Percentiles rank a stretch among this genome's conserved stretches.
phyloP scores from a whole-genome alignment of 2,888 invertebrate species.

The Cantharis nigra region DNA sequence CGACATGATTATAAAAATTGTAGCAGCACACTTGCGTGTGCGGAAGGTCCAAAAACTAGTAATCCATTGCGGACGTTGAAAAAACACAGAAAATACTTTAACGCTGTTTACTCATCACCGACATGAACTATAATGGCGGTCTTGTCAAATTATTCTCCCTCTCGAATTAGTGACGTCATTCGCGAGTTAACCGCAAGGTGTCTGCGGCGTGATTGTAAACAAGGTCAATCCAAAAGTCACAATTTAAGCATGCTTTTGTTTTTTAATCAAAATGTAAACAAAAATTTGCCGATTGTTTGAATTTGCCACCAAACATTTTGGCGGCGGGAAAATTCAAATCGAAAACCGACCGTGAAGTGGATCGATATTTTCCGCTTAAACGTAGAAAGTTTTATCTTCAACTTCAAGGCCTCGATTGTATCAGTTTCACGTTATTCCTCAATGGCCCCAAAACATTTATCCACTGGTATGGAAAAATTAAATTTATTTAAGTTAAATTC shows the following conservation, averaged over 20 bases:
- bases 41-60: conserved; percentile 69
- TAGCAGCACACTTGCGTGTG: conserved; percentile 76
- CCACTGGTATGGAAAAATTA: conserved; percentile 28
- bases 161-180: not conserved
- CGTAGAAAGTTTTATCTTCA: not conserved
- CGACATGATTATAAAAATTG: conserved; percentile 65
- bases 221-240: not conserved
- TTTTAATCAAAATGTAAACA: not conserved
- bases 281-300: not conserved
- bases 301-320: not conserved
- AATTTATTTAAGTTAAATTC: not conserved
- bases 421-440: not conserved
- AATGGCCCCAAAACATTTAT: conserved; percentile 38
- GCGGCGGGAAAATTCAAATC: not conserved
- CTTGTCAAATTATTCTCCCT: not conserved
- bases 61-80: conserved; percentile 69
- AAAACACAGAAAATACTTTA: conserved; percentile 58
- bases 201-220: not conserved
- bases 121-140: conserved; percentile 48
- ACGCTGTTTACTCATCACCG: conserved; percentile 43
- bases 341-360: not conserved
- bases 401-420: not conserved
- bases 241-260: not conserved
- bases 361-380: not conserved
- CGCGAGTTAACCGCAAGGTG: not conserved